These are phyloP conservation scores for Scaptomyza cyrtandrae DNA, from an alignment of 2,888 invertebrate genomes.

Conservation along the genomic window DNA sequence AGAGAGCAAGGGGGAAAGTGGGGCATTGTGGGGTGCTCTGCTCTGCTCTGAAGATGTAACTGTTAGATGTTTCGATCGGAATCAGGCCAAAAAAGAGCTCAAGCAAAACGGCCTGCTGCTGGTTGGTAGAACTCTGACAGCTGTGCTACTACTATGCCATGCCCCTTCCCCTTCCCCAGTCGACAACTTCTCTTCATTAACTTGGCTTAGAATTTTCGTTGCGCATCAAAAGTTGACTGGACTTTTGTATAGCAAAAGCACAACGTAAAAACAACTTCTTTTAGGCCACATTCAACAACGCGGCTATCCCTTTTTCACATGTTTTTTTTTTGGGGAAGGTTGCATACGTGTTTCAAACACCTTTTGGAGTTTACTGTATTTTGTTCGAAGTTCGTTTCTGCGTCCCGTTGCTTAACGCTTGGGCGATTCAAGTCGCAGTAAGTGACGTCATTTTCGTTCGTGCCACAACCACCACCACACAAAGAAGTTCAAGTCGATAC, in stretches of 20 bases:
- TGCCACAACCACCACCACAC: conserved; percentile 27
- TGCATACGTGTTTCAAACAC: conserved; percentile 29
- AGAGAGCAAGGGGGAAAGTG: background rate
- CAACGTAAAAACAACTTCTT: background rate
- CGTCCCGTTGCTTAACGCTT: conserved; percentile 18
- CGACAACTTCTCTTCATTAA: background rate
- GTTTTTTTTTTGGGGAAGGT: background rate
- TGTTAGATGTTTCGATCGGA: conserved; percentile 31
- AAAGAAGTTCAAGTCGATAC: background rate
- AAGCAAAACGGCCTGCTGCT: conserved; percentile 22
- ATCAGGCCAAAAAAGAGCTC: conserved; percentile 33
- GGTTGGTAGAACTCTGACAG: conserved; percentile 3
- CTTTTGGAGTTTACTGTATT: conserved; percentile 9
- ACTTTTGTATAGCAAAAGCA: conserved; percentile 33
- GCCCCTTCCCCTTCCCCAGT: background rate
- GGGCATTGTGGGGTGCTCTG: background rate
- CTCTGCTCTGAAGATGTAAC: conserved; percentile 21
- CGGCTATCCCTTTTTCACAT: conserved; percentile 2
- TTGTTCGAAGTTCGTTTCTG: no score
- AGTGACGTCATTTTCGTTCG: conserved; percentile 45
- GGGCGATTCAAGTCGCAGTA: conserved; percentile 14
- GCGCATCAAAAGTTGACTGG: conserved; percentile 43
- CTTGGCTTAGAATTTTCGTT: conserved; percentile 14
- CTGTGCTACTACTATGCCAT: background rate
- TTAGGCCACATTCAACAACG: background rate